These are phyloP conservation scores for Coenobita brevimanus DNA, from an alignment of 1,140 invertebrate species.

Conservation along the genomic window DNA sequence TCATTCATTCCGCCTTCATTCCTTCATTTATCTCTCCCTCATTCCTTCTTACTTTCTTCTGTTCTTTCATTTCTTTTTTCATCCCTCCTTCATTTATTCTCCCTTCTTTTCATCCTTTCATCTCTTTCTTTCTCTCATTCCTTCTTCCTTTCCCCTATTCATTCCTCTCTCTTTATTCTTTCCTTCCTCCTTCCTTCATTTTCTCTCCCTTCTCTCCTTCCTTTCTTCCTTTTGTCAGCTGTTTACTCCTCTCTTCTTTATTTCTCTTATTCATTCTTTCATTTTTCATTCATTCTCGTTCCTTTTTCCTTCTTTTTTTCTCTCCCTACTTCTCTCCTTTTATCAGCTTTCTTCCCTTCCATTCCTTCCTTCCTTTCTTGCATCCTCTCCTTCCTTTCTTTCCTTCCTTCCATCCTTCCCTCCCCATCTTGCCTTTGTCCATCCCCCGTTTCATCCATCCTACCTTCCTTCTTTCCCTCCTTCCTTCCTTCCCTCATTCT, in stretches of 20 bases:
- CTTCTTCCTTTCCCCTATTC: neutral
- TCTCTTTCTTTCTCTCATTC: neutral
- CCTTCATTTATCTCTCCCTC: no score
- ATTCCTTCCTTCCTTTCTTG: constrained; percentile 11
- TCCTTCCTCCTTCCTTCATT: no score
- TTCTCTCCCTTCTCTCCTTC: neutral
- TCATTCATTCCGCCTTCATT: neutral
- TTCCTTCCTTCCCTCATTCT: no score
- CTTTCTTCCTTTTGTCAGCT: neutral
- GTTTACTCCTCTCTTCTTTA: no score
- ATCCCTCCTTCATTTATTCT: neutral
- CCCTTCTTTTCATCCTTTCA: neutral
- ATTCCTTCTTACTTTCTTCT: neutral
- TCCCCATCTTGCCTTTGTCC: no score
- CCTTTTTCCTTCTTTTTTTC: neutral
- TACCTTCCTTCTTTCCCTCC: neutral
- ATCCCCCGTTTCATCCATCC: no score
- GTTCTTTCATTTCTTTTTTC: neutral
- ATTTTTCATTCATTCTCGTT: neutral
- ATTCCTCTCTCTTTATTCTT: neutral
- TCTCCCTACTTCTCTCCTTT: neutral
- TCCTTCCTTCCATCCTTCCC: neutral
- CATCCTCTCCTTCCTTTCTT: neutral
- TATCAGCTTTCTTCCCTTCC: no score
- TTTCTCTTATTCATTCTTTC: neutral